Base-by-base conservation (phyloP, 2,113 vertebrate genomes). In the Centropus bengalensis region DNA sequence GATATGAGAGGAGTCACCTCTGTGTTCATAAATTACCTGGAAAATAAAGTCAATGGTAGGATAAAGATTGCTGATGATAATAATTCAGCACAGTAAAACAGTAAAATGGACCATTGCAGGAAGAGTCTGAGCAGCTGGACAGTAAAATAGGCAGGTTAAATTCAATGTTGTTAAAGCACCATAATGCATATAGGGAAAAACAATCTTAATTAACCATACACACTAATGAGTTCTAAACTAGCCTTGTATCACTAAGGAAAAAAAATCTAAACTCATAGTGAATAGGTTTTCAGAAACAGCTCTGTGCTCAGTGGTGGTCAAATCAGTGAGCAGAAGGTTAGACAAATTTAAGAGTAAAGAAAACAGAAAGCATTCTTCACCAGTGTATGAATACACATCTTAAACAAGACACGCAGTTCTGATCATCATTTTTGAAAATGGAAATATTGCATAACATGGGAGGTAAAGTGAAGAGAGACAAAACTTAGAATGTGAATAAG, bases 121-220 rank as follows among this genome's bases (percentile, higher is more conserved):
- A 80, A 28, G 70, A 89, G 42, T 26, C 42, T 51, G 63, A 89
- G 36, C 76, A 94, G 64, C 76, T 73, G 80, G 42, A 68, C 68
- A 30, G 49, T 26, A 81, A 94, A 89, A 80, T 9, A 74, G n/a
- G 42, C 49, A 87, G 83, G 67, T 88, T 64, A 91, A 79, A 92
- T 63, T 89, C 9, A 42, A 27, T 54, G 47, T 58, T 82, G 28
- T 36, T 88, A 77, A 82, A 82, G 67, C 67, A 92, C 54, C 42
- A 12, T 30, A 47, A 67, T 24, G 13, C 54, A 42, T 52, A 68
- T 32, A 71, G 47, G 64, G 49, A 78, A 77, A 80, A 80, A 8
- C 36, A 75, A 44, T 18, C 51, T 88, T 91, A 86, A 85, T 92
- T 85, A 92, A 81, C 28, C 21, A 28, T 52, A 49, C 47, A 24